Evolutionary conservation across 2,888 invertebrate species (phyloP).

Genomic region (Conus canariensis): DNA sequence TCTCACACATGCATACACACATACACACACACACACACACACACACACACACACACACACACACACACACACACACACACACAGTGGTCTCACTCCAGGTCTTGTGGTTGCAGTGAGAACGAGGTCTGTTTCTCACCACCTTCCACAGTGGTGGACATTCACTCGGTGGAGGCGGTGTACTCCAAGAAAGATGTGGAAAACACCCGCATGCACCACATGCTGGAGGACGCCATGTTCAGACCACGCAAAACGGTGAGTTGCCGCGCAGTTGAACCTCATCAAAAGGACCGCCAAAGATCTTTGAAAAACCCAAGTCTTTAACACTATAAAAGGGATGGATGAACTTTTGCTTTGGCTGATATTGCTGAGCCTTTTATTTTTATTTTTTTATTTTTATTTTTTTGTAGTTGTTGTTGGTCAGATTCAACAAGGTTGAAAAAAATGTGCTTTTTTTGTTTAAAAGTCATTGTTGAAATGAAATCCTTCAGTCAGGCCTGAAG

Average conservation of each 20-base stretch:
- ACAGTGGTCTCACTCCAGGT: not conserved
- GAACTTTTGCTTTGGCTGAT: too few species aligned
- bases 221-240: constrained; percentile 82
- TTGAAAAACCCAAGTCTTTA: too few species aligned
- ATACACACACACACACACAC: not conserved
- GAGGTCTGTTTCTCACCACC: constrained; percentile 24
- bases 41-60: not conserved
- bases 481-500: too few species aligned
- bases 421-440: not conserved
- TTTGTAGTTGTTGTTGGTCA: too few species aligned
- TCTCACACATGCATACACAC: not conserved
- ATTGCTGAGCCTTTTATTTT: too few species aligned
- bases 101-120: not conserved
- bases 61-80: constrained; percentile 18
- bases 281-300: too few species aligned
- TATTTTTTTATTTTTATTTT: not conserved
- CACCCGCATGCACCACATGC: constrained; percentile 94
- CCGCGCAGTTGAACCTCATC: not conserved
- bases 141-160: constrained; percentile 87
- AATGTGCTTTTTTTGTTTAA: not conserved
- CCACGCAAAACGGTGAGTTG: constrained; percentile 83
- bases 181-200: constrained; percentile 89
- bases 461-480: not conserved
- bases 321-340: too few species aligned
- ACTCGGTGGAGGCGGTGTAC: constrained; percentile 94